Conservation (phyloP, 2,888 invertebrate species). For the Parelbella ahira region DNA sequence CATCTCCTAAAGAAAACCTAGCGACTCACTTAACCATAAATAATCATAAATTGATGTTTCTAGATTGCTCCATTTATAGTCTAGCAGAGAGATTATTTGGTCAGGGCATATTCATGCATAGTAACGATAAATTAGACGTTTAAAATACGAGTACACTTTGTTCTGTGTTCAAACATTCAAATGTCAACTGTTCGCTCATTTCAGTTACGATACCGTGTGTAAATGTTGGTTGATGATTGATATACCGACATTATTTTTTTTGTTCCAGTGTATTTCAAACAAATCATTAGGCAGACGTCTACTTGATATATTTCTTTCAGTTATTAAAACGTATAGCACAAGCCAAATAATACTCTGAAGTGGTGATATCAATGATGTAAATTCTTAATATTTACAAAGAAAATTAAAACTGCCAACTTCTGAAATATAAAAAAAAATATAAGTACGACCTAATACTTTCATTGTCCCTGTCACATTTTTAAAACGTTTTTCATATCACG, state of each 20-base stretch:
- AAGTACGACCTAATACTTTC: background rate
- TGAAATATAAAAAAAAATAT: background rate
- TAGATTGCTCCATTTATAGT: slow-evolving; percentile 3
- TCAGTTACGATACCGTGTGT: background rate
- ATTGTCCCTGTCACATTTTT: background rate
- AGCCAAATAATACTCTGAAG: too few species aligned
- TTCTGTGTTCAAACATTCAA: slow-evolving; percentile 2
- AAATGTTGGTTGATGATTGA: background rate
- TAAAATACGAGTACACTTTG: slow-evolving; percentile 7
- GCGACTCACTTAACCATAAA: background rate
- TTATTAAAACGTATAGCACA: too few species aligned
- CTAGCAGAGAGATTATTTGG: slow-evolving; percentile 2
- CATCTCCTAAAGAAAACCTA: too few species aligned
- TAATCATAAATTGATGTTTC: background rate
- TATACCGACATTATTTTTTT: background rate
- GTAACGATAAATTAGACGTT: slow-evolving; percentile 6
- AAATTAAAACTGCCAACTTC: too few species aligned
- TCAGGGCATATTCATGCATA: slow-evolving; percentile 1
- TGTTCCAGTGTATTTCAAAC: too few species aligned
- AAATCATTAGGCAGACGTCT: too few species aligned
- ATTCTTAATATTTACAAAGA: too few species aligned
- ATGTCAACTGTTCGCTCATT: background rate
- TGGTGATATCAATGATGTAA: too few species aligned
- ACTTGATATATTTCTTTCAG: too few species aligned
- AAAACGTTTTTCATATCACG: slow-evolving; percentile 3